phyloP scores from a whole-genome alignment of 2,888 invertebrate genomes.

The Limnephilus marmoratus region DNA sequence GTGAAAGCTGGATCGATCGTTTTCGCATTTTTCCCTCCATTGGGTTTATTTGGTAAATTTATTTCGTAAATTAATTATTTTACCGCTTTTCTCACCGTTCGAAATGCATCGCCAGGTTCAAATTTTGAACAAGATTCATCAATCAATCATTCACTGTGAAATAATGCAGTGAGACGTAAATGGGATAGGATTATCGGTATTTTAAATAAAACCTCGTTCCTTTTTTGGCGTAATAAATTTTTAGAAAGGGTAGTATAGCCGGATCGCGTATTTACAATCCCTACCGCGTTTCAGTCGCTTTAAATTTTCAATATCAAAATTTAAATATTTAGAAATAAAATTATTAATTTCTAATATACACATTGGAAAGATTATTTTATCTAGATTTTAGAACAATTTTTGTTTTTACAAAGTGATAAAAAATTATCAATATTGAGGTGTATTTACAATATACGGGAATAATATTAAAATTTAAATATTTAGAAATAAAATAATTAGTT shows the following conservation, averaged over 20 bases:
- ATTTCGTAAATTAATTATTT: not conserved
- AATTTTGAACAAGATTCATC: not conserved
- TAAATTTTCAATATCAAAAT: no score
- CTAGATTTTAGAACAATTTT: no score
- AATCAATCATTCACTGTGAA: conserved; percentile 3
- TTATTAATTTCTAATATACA: no score
- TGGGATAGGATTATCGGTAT: not conserved
- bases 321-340: no score
- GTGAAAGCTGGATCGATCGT: conserved; percentile 18
- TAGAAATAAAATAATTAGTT: no score
- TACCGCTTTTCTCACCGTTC: not conserved
- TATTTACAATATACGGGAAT: no score
- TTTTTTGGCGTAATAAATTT: not conserved
- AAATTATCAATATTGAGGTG: no score
- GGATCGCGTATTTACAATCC: no score
- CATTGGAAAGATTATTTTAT: no score
- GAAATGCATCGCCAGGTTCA: not conserved
- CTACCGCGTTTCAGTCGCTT: no score
- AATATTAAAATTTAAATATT: no score
- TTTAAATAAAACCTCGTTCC: not conserved
- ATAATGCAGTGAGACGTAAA: not conserved
- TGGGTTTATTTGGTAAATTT: not conserved
- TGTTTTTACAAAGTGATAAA: no score
- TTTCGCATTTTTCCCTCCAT: not conserved
- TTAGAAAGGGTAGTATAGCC: not conserved